Percentiles rank a stretch among this genome's conserved stretches.
phyloP scores from a whole-genome alignment of 1,140 invertebrate genomes.

The Gryon sp. region DNA sequence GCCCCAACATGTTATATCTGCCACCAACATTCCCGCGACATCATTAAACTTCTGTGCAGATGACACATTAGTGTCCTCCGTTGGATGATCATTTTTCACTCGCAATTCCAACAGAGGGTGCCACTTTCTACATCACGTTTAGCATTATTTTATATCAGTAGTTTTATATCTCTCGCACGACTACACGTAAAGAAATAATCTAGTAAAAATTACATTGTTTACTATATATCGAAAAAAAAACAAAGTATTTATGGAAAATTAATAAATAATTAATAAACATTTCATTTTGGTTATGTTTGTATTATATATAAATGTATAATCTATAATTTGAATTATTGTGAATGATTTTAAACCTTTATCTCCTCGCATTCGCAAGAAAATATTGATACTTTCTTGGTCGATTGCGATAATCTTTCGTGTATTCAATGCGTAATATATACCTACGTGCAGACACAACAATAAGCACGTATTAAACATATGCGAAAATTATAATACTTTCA shows the following conservation, averaged over 20 bases:
- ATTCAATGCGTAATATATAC: conserved; percentile 62
- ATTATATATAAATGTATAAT: no score
- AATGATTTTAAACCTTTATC: no score
- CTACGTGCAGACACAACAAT: conserved; percentile 61
- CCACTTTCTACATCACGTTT: conserved; percentile 33
- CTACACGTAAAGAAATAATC: no score
- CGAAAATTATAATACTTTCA: conserved; percentile 66
- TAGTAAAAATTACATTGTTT: no score
- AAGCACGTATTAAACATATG: conserved; percentile 58
- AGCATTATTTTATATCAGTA: no score
- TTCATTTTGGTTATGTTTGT: no score
- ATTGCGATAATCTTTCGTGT: conserved; percentile 55
- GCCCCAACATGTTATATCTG: conserved; percentile 33
- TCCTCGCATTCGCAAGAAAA: conserved; percentile 31
- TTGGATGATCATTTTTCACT: conserved; percentile 21
- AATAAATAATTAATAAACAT: no score
- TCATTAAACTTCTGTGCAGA: conserved; percentile 36
- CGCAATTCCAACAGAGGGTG: conserved; percentile 4
- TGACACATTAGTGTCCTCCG: conserved; percentile 33
- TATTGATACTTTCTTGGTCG: conserved; percentile 33
- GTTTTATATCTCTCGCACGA: no score
- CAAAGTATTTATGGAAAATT: no score
- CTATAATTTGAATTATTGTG: no score
- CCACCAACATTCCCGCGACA: conserved; percentile 28
- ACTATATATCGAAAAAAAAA: no score